These are phyloP conservation scores for Petroica traversi DNA, from an alignment of 2,113 vertebrate genomes.

Conservation along the genomic window DNA sequence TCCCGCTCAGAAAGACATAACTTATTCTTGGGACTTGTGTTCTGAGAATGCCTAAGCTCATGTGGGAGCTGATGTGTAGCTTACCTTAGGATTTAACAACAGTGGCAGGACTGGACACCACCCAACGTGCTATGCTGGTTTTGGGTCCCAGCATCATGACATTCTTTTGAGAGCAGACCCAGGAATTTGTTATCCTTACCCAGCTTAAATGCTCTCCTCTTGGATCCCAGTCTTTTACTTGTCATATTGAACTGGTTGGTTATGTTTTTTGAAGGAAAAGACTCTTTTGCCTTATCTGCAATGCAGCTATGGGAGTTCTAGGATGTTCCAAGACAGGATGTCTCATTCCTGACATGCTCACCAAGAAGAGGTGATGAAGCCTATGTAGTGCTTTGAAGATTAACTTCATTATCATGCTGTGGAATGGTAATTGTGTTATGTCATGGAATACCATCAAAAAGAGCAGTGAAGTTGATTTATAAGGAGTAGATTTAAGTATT, in stretches of 20 bases:
- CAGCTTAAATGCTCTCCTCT: not conserved
- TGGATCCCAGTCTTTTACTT: not conserved
- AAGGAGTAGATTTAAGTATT: not conserved
- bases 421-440: not conserved
- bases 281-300: not conserved
- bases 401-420: not conserved
- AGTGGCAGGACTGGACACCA: not conserved
- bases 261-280: not conserved
- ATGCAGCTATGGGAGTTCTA: not conserved
- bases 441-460: not conserved
- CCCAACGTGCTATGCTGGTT: not conserved
- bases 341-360: not conserved
- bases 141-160: not conserved
- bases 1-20: accelerated
- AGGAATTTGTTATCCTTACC: not conserved
- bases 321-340: not conserved
- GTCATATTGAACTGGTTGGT: not conserved
- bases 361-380: not conserved
- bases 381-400: not conserved
- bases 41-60: not conserved
- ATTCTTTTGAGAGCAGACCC: not conserved
- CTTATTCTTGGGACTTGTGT: not conserved
- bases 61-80: not conserved
- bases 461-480: not conserved
- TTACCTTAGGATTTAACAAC: not conserved